Conservation (phyloP, 2,888 invertebrate species). For the Crocallis elinguaria region DNA sequence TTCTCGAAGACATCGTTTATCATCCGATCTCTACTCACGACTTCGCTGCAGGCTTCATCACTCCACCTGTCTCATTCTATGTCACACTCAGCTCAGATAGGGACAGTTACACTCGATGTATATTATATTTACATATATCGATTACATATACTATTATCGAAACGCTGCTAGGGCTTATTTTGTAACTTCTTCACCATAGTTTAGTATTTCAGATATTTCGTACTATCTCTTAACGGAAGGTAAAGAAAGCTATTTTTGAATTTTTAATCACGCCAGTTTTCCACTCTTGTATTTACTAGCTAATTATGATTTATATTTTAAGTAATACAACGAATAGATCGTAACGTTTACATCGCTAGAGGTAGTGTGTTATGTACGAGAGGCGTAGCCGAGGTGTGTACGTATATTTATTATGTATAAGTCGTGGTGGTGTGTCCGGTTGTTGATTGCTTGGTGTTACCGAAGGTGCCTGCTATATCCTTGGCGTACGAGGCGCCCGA, state of each 20-base stretch:
- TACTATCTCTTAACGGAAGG: constrained; percentile 56
- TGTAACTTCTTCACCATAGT: constrained; percentile 69
- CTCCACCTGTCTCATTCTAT: constrained; percentile 49
- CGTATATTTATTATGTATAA: constrained; percentile 68
- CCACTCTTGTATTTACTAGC: constrained; percentile 67
- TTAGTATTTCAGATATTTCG: constrained; percentile 69
- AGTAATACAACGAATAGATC: constrained; percentile 55
- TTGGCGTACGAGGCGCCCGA: constrained; percentile 99
- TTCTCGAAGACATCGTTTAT: constrained; percentile 59
- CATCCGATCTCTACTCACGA: constrained; percentile 59
- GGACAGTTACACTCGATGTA: constrained; percentile 54
- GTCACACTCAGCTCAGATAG: constrained; percentile 43
- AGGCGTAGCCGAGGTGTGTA: constrained; percentile 57
- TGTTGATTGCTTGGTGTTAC: constrained; percentile 84
- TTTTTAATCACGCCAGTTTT: constrained; percentile 72
- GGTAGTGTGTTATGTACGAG: constrained; percentile 53
- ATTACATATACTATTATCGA: constrained; percentile 44
- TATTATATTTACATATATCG: constrained; percentile 50
- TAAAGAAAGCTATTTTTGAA: constrained; percentile 63
- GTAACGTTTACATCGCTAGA: constrained; percentile 57
- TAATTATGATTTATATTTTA: constrained; percentile 63
- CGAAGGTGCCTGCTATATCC: constrained; percentile 98
- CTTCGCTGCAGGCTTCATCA: constrained; percentile 60
- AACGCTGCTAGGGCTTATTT: constrained; percentile 71
- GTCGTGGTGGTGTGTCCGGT: constrained; percentile 53